Base-by-base conservation (phyloP, 2,888 invertebrate species). In the Nymphalis c-album region DNA sequence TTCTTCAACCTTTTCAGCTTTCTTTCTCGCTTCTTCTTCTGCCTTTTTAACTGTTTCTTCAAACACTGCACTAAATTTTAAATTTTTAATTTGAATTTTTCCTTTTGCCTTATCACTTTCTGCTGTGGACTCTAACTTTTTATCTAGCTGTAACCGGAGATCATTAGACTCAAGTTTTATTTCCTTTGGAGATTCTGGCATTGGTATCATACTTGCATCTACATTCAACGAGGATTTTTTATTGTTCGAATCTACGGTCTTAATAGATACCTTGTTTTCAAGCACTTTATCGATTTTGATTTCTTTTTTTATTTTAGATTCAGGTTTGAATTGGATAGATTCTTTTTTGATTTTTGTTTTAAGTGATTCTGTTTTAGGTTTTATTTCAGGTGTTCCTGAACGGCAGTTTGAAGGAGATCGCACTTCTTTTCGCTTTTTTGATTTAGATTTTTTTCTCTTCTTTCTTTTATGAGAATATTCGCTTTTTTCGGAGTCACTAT, bases 51-150 rank as follows among this genome's bases (percentile, higher is more conserved):
- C 93, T 8, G 94, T 94, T 73, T 94, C 94, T 76, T 94, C 94
- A 85, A 94, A 95, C 22, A 95, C 94, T 22, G 93, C 86, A 80
- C 95, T 95, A 70, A 94, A 94, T 77, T 95, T 95, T 17, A 95
- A 85, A 81, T 95, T 94, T 80, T 95, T 95, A 71, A 95, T 95
- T 76, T 93, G 90, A 75, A 95, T 95, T 87, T 94, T 95, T 58
- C 89, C 84, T 76, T 93, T 92, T 7, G 82, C 75, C 74, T 88
- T 92, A 63, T 92, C 92, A 78, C 71, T 80, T 22, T 92, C 92
- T 2, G 75, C 45, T 62, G 71, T 72, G n/a, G 72, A 31, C 22
- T 87, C 86, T 68, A 72, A 66, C 63, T 84, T 88, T 73, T 75
- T 80, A n/a, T 86, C 85, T 63, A 80, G 65, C 72, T 85, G 87